A percentile compares a stretch with the other conserved stretches of the same genome.
Conservation (phyloP, 2,113 vertebrate species). For the Bubo blakistoni region DNA sequence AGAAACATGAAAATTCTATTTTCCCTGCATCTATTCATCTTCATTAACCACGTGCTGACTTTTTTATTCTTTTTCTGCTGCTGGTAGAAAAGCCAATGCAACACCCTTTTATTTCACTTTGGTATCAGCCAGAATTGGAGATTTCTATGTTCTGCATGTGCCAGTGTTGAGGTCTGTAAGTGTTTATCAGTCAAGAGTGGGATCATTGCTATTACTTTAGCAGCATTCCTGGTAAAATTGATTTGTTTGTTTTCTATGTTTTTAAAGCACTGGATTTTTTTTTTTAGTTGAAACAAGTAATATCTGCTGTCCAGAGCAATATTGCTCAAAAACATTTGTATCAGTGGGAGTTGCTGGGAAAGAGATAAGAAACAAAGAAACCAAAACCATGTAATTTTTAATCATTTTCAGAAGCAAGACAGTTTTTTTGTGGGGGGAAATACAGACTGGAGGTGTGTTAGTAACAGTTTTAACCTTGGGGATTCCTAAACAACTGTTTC, state of each 20-base stretch:
- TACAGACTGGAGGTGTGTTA: not conserved
- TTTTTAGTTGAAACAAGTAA: not conserved
- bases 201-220: not conserved
- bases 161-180: not conserved
- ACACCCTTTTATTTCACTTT: not conserved
- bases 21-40: conserved; percentile 13
- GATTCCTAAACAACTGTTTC: not conserved
- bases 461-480: not conserved
- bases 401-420: not conserved
- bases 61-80: conserved; percentile 23
- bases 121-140: not conserved
- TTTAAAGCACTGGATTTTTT: not conserved
- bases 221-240: not conserved
- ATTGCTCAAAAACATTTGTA: not conserved
- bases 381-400: not conserved
- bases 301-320: not conserved
- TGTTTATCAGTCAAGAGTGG: not conserved
- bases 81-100: not conserved
- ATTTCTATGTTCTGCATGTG: not conserved
- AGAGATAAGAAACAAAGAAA: not conserved
- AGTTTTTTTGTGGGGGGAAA: not conserved
- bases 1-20: conserved; percentile 40
- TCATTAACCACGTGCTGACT: conserved; percentile 28
- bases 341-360: not conserved
- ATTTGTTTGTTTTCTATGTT: not conserved